These are phyloP conservation scores for Cryptus viduatorius DNA, from an alignment of 2,888 invertebrate genomes.

Conservation along the genomic window DNA sequence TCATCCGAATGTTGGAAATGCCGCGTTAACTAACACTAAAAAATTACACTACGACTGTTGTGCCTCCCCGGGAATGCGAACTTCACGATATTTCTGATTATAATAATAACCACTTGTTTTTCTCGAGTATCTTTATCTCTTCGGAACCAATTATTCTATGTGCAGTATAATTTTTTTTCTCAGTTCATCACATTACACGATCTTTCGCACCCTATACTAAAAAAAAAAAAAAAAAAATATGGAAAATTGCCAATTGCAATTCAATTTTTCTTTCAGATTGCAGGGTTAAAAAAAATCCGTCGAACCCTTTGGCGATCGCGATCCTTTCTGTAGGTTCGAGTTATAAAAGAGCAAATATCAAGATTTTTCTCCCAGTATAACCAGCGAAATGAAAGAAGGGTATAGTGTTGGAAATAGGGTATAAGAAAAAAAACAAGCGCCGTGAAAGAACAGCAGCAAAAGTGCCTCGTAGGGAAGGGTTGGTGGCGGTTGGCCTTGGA, in stretches of 20 bases:
- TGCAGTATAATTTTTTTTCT: neutral
- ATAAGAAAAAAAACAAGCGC: constrained; percentile 4
- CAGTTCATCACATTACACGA: neutral
- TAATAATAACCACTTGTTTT: constrained; percentile 18
- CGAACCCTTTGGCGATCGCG: neutral
- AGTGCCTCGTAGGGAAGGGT: constrained; percentile 73
- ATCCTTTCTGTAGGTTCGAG: constrained; percentile 1
- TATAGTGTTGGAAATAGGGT: constrained; percentile 8
- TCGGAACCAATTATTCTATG: constrained; percentile 27
- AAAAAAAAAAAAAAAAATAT: neutral
- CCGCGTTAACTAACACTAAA: constrained; percentile 57
- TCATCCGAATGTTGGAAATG: constrained; percentile 44
- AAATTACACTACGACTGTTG: constrained; percentile 42
- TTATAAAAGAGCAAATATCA: constrained; percentile 29
- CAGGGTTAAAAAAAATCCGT: neutral
- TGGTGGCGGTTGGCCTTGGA: constrained; percentile 78
- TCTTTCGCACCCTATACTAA: neutral
- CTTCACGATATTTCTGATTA: constrained; percentile 38
- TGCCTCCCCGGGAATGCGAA: constrained; percentile 30
- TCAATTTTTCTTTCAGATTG: neutral
- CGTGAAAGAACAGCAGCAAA: constrained; percentile 37
- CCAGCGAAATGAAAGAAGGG: constrained; percentile 14
- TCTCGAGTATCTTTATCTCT: constrained; percentile 6
- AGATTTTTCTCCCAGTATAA: constrained; percentile 20
- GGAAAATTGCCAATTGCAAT: neutral